Evolutionary conservation across 2,113 vertebrate species (phyloP), one percentile per base, ranked within the genome.

Genomic region (Archocentrus centrarchus): DNA sequence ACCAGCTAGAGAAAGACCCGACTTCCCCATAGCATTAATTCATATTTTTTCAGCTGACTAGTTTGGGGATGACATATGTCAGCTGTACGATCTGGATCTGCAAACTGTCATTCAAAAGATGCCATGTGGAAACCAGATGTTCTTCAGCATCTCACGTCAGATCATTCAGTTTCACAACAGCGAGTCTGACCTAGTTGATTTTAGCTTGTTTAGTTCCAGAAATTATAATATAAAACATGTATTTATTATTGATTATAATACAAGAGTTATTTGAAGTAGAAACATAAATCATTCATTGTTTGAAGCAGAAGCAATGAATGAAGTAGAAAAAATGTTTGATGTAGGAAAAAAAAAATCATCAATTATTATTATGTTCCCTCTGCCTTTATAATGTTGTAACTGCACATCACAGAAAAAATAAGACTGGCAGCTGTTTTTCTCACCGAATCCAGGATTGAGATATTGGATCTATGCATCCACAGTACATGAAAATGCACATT

Each of bases 51-150:
- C 14, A 32, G 59, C 61, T 88, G 76, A 77, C 47, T 79, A 62
- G 55, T 89, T 80, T 81, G 55, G 61, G 70, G 61, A 86, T 82
- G 81, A 92, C 78, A 84, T 59, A 63, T 88, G 81, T 92, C 90
- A 86, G 85, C 81, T 87, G 79, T 79, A 27, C 77, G 59, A 77
- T 91, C 84, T 83, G 78, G 17, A 77, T 75, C 77, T 37, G 35
- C 60, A 81, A 77, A 82, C 77, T 66, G 27, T 79, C 39, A 63
- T 68, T 79, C 22, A 86, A 79, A 84, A 73, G 55, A 83, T 66
- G 50, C 78, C 85, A 80, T 81, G 80, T 86, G 83, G 82, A 84
- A 87, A 85, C 39, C 80, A 84, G 87, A 89, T 88, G 84, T 14
- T 79, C 77, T 13, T 59, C 59, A 11, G 58, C 83, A 86, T 87